Evolutionary conservation across 1,140 invertebrate genomes (phyloP).

Genomic region (Drosophila pseudoananassae): DNA sequence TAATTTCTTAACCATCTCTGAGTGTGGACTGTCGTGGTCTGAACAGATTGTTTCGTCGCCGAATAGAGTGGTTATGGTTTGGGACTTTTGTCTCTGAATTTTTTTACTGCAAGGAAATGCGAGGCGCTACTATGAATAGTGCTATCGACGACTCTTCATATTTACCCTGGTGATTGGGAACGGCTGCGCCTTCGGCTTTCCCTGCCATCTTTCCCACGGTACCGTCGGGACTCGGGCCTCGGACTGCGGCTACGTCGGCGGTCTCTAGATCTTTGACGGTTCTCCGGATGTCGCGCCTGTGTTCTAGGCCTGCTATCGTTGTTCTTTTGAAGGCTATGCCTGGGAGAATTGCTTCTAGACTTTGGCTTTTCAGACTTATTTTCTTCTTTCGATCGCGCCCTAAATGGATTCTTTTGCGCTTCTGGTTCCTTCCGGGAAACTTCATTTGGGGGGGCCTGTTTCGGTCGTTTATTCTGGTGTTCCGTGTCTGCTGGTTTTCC

Average conservation of each 20-base stretch:
- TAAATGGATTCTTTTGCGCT: constrained; percentile 18
- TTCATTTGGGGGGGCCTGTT: background rate
- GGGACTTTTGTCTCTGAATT: background rate
- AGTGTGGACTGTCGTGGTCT: background rate
- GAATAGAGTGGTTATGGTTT: background rate
- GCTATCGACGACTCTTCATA: background rate
- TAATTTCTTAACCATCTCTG: background rate
- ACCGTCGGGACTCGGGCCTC: constrained; percentile 1
- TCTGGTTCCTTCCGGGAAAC: background rate
- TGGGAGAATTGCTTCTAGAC: constrained; percentile 21
- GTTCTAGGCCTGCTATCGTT: constrained; percentile 1
- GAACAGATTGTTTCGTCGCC: constrained; percentile 5
- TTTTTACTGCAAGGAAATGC: constrained; percentile 14
- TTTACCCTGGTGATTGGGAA: constrained; percentile 43
- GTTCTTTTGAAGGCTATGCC: background rate
- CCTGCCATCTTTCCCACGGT: constrained; percentile 3
- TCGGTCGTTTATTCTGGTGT: constrained; percentile 8
- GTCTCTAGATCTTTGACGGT: constrained; percentile 5
- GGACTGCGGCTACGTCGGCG: constrained; percentile 27
- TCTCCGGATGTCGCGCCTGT: background rate
- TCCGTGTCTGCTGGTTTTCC: background rate
- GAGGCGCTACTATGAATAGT: constrained; percentile 22
- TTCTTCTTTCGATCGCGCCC: background rate
- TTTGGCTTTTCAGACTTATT: background rate
- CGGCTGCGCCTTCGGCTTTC: constrained; percentile 21